Percentiles rank a stretch among this genome's conserved stretches.
Conservation (phyloP, 2,113 vertebrate species). For the Brachyhypopomus occidentalis region DNA sequence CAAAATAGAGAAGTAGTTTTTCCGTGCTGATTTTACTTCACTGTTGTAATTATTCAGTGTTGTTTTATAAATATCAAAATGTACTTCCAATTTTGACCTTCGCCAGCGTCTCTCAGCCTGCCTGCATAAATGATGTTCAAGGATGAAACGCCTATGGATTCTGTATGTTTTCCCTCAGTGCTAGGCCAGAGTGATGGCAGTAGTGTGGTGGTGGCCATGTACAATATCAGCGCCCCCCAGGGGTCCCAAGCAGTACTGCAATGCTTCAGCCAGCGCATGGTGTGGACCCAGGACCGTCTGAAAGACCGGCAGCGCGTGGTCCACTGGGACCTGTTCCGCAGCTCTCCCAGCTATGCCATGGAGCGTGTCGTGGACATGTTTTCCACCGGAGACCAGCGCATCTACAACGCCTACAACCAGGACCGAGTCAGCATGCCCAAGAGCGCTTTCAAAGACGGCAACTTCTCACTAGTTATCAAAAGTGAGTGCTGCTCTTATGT, state of each 20-base stretch:
- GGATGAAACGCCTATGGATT: too few relatives aligned
- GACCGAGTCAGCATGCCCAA: slow-evolving; percentile 79
- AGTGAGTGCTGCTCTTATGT: slow-evolving; percentile 52
- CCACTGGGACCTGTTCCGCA: slow-evolving; percentile 88
- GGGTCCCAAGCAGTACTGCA: slow-evolving; percentile 80
- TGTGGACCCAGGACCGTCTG: slow-evolving; percentile 90
- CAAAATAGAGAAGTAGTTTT: too few relatives aligned
- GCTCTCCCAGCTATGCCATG: slow-evolving; percentile 64
- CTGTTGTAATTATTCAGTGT: too few relatives aligned
- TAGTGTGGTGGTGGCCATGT: slow-evolving; percentile 81
- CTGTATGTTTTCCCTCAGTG: slow-evolving; percentile 47
- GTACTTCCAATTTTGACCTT: too few relatives aligned
- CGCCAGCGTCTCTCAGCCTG: too few relatives aligned
- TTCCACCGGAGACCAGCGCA: slow-evolving; percentile 84
- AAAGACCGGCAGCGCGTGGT: slow-evolving; percentile 90
- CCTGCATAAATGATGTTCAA: too few relatives aligned
- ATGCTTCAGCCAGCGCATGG: slow-evolving; percentile 90
- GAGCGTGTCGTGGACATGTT: slow-evolving; percentile 89
- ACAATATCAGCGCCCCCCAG: slow-evolving; percentile 74
- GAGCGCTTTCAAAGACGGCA: slow-evolving; percentile 85
- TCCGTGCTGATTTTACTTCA: too few relatives aligned
- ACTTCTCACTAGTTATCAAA: slow-evolving; percentile 89
- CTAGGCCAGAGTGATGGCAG: slow-evolving; percentile 72
- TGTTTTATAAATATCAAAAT: too few relatives aligned
- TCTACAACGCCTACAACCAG: slow-evolving; percentile 84